phyloP scores from a whole-genome alignment of 2,113 vertebrate species.

The Coracopsis vasa region DNA sequence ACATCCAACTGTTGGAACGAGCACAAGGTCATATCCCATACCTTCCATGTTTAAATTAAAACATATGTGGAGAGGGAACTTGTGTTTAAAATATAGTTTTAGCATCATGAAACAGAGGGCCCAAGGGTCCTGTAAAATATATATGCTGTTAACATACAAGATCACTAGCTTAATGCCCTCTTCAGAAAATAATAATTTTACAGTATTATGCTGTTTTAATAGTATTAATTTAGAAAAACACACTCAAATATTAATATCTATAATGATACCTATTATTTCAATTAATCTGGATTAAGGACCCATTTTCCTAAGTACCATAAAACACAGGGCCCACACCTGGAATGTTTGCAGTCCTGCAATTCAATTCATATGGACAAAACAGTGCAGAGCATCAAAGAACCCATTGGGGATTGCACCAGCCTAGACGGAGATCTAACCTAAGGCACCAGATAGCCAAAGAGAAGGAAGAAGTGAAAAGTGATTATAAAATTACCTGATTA shows the following conservation, averaged over 20 bases:
- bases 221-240: background rate
- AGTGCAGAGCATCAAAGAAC: background rate
- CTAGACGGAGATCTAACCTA: background rate
- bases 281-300: background rate
- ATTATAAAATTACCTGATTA: background rate
- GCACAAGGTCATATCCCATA: background rate
- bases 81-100: background rate
- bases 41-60: constrained; percentile 26
- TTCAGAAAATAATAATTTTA: background rate
- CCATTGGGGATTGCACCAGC: background rate
- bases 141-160: background rate
- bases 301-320: background rate
- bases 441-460: background rate
- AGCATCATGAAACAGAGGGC: background rate
- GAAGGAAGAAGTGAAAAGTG: background rate
- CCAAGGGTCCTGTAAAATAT: background rate
- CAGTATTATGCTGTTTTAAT: background rate
- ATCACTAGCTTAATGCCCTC: background rate
- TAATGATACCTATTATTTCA: background rate
- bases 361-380: background rate
- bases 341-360: background rate
- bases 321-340: background rate
- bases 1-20: background rate
- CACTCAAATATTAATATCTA: background rate
- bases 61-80: background rate